Evolutionary conservation across 1,140 invertebrate species (phyloP), one percentile per base, ranked within the genome.

Genomic region (Melanaphis sacchari): DNA sequence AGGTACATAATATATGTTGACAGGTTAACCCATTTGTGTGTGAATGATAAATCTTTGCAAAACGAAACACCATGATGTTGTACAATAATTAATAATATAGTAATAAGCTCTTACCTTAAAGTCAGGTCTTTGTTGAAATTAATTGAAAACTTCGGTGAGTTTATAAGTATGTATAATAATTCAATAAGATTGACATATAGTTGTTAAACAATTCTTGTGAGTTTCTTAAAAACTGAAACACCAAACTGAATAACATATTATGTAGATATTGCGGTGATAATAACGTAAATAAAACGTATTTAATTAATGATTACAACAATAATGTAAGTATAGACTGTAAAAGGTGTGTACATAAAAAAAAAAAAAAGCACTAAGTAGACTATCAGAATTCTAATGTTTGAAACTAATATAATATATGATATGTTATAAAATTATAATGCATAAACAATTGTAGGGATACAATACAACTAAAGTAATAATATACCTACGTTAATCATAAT

Each of bases 11-110:
- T 76, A 76, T 76, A 76, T 76, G 59, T 76, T 76, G 59, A 76
- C 59, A 76, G 59, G 59, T 76, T 76, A 76, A 76, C 59, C 59
- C 59, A 76, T 76, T 76, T 76, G 59, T 76, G 31, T 76, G 59
- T 76, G 59, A 76, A 76, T 76, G 59, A 76, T 76, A 76, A 18
- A 76, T 76, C 59, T 76, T n/a, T 76, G 59, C 59, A 76, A 76
- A 76, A 76, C 59, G 59, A 76, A 18, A 76, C 59, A 76, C 59
- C 31, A 76, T n/a, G 59, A 76, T n/a, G 59, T 76, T n/a, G 59
- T 76, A 76, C 59, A 66, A 66, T n/a, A 76, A 76, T 76, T 76
- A 76, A 76, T 76, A 76, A 76, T 76, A 76, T n/a, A n/a, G 59
- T 15, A 76, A 76, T 76, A 76, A n/a, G 59, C 59, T 76, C 59